A percentile compares a stretch with the other conserved stretches of the same genome.
These are phyloP conservation scores for Eptatretus atami DNA, from an alignment of 2,797 vertebrate genomes.

Conservation along the genomic window DNA sequence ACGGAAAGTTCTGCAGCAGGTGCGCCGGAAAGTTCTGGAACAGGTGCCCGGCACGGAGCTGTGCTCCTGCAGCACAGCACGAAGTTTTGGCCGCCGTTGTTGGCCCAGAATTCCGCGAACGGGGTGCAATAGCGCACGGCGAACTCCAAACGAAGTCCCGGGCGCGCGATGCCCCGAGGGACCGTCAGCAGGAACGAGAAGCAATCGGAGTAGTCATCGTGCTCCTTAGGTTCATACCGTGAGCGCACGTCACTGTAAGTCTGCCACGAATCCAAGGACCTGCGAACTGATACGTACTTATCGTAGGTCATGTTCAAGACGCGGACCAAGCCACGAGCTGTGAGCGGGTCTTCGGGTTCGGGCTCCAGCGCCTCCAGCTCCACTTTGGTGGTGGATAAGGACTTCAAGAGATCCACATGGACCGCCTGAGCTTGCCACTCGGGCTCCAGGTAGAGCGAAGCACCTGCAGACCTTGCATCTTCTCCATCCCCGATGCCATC, in stretches of 20 bases:
- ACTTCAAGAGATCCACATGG: background rate
- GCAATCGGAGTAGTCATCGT: constrained; percentile 41
- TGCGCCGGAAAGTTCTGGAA: background rate
- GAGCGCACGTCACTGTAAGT: constrained; percentile 45
- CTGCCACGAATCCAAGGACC: constrained; percentile 40
- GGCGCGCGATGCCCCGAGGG: constrained; percentile 30
- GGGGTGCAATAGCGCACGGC: constrained; percentile 62
- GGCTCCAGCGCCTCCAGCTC: background rate
- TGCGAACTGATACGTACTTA: constrained; percentile 40
- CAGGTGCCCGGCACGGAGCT: background rate
- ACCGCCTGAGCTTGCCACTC: background rate
- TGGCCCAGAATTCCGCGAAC: constrained; percentile 53
- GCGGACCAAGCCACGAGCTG: constrained; percentile 16
- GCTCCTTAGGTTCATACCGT: constrained; percentile 58
- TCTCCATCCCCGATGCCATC: background rate
- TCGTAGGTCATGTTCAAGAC: constrained; percentile 59
- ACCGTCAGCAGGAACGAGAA: constrained; percentile 49
- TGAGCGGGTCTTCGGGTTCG: background rate
- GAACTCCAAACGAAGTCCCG: constrained; percentile 42
- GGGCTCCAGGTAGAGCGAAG: background rate
- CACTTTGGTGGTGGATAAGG: background rate
- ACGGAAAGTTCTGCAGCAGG: background rate
- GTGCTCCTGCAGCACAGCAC: constrained; percentile 22
- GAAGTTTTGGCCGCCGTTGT: constrained; percentile 49
- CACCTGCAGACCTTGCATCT: background rate